Evolutionary conservation across 1,140 invertebrate genomes (phyloP), one percentile per base, ranked within the genome.

Genomic region (Bacillus rossius): DNA sequence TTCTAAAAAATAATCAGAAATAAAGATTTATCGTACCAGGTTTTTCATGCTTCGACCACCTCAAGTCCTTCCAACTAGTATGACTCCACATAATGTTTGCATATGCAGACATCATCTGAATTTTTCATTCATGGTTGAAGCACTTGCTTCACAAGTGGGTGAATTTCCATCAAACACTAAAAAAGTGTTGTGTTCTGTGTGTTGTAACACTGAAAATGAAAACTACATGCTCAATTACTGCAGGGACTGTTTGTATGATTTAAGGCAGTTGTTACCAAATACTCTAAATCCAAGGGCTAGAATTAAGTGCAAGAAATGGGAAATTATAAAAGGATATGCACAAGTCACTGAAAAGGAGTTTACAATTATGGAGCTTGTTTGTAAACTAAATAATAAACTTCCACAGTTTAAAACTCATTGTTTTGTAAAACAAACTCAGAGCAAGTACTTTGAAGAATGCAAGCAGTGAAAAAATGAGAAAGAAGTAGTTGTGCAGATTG

Each of bases 401-500:
- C 17, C 17, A 22, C n/a, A 3, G 10, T 51, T 51, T 29, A 51
- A 51, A 26, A 19, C n/a, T 22, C 49, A 51, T 26, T 16, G n/a
- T 8, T 51, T 22, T 51, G 23, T 51, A 20, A 51, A 51, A 26
- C n/a, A n/a, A n/a, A n/a, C 13, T 8, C 49, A 51, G 23, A 42
- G 8, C n/a, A 20, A 51, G n/a, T 19, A 19, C 49, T 51, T 51
- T 51, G 23, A 51, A 19, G 49, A 51, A 29, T 16, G 17, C 19
- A 51, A 51, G 41, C 16, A 26, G 19, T 8, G 25, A 16, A 16
- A n/a, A n/a, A 22, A 3, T 22, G 49, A 19, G 16, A 29, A 29
- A 22, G 49, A 51, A 51, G 49, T 23, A 29, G 49, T 51, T 51
- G 17, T 51, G 23, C 49, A 51, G 41, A 51, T 51, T 22, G 66